Base-by-base conservation (phyloP, 2,888 invertebrate species). In the Unio delphinus region DNA sequence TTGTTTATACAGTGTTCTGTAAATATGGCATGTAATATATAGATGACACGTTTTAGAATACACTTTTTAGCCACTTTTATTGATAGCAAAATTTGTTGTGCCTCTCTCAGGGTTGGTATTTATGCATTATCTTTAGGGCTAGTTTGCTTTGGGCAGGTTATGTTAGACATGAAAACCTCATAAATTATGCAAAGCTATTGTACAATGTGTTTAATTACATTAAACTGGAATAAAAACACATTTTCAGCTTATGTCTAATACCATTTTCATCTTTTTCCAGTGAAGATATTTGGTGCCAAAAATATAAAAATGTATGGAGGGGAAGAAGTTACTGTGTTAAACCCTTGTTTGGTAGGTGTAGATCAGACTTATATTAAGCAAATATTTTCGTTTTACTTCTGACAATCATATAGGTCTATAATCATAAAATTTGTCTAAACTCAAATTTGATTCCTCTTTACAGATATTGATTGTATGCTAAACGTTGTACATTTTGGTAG, bases 241-340 rank as follows among this genome's bases (percentile, higher is more conserved):
- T 23, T 7, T 30, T 64, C 54, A 54, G 8, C 54, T 64, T 18
- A 23, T 28, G 8, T 18, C 55, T 3, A 57, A 6, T 5, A 54
- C 26, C 61, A 30, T 54, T 67, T 55, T 23, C 17, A 60, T 26
- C 20, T 56, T 55, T 65, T 76, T 84, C 61, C 80, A 92, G 94
- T 94, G 65, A 94, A 93, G 87, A 91, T 97, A 28, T 92, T 91
- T 80, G 95, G 95, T 65, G 92, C 93, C 0, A 96, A 95, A 70
- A 87, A 87, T 68, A 89, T 90, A 8, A 91, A 90, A 78, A 64
- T 73, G 4, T 88, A 89, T 81, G 86, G 89, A 8, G 73, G 93
- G 67, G 92, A 90, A 55, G 84, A 80, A 65, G 57, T 91, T 2
- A 87, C 82, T 7, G 74, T 91, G 18, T 81, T 88, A n/a, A 90